These are phyloP conservation scores for Hirundo rustica DNA, from an alignment of 2,797 vertebrate genomes.

Conservation along the genomic window DNA sequence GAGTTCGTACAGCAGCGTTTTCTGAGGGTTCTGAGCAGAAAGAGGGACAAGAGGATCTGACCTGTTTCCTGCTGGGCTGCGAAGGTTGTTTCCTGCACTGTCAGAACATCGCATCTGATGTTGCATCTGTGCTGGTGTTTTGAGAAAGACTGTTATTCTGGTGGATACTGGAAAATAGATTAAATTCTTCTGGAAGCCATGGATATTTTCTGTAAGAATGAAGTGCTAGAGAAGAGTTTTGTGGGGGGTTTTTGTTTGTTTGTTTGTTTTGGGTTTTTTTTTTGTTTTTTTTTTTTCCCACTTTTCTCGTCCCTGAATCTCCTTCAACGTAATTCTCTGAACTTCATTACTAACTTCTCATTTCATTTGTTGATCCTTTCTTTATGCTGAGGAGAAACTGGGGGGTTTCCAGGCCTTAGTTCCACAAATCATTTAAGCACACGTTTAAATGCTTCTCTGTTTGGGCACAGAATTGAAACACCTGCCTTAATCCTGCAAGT, in stretches of 20 bases:
- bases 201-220: background rate
- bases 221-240: background rate
- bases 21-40: slow-evolving; percentile 27
- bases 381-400: background rate
- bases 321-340: background rate
- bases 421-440: background rate
- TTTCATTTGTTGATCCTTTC: slow-evolving; percentile 24
- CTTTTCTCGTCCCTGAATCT: background rate
- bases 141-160: slow-evolving; percentile 20
- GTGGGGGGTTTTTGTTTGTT: background rate
- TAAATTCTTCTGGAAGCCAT: background rate
- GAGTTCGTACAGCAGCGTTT: background rate
- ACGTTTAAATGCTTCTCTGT: background rate
- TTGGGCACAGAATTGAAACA: background rate
- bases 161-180: slow-evolving; percentile 37
- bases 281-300: background rate
- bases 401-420: background rate
- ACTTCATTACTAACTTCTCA: background rate
- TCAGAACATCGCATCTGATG: background rate
- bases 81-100: slow-evolving; percentile 63
- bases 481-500: background rate
- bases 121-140: background rate
- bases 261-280: background rate
- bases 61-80: slow-evolving; percentile 58
- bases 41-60: slow-evolving; percentile 6